Evolutionary conservation across 1,140 invertebrate genomes (phyloP), one percentile per base, ranked within the genome.

Genomic region (Dufourea novaeangliae): DNA sequence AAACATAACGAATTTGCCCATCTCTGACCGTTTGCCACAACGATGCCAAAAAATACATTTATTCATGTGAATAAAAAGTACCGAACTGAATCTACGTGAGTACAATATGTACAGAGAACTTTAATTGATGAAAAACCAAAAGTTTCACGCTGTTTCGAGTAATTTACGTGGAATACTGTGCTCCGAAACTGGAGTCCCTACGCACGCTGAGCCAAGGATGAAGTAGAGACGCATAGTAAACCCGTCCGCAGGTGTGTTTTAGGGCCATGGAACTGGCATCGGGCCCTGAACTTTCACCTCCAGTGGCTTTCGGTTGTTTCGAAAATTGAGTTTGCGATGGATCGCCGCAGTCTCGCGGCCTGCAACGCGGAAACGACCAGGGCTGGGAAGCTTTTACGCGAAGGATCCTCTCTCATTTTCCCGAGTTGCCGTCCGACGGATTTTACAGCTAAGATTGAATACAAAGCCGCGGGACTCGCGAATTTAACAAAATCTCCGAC

Each of bases 301-400:
- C 64, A 50, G n/a, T 32, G 32, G 69, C 62, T 70, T 56, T 44
- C 52, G 76, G 76, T 44, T 74, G 76, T 83, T 79, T 79, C 76
- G 80, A 83, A 83, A 83, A 83, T 83, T 70, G 80, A 83, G 82
- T 83, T 83, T 83, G 76, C 80, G 22, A 79, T 39, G 82, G 82
- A 83, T 83, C 76, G 39, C 70, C 80, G 56, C 59, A 83, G 59
- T 46, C 66, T 64, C 81, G 81, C 68, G 70, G 68, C 46, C 56
- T 22, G 27, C 68, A 22, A 67, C 64, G 52, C 27, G 14, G 29
- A 22, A 29, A 41, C 73, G 64, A 68, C 56, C 29, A 20, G 27
- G 57, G 57, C 20, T 10, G 29, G 10, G 46, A 50, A 70, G 59
- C 59, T 80, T 76, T 52, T 50, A 54, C 50, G 71, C 78, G 52